Conservation (phyloP, 1,140 invertebrate species). For the Zaprionus capensis region DNA sequence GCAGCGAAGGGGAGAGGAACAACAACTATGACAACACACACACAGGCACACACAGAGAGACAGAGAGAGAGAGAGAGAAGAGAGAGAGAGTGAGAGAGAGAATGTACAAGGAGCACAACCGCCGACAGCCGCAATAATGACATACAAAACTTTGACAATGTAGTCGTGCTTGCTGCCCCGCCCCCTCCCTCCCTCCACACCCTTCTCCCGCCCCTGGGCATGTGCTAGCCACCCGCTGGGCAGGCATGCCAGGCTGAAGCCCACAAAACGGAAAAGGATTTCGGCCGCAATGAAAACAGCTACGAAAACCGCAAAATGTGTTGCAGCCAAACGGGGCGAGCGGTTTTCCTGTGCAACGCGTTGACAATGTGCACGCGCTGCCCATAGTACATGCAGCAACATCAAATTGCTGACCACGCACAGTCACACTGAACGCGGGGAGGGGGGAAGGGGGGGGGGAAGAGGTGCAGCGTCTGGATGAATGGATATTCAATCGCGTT, state of each 20-base stretch:
- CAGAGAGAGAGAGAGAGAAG: not conserved
- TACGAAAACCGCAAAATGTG: conserved; percentile 78
- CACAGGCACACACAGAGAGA: not conserved
- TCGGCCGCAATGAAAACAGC: conserved; percentile 79
- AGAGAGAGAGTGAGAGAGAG: not conserved
- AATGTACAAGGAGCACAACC: conserved; percentile 43
- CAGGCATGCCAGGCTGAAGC: conserved; percentile 15
- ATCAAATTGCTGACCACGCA: conserved; percentile 76
- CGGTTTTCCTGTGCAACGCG: conserved; percentile 12
- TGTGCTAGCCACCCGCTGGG: not conserved
- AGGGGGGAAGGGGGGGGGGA: not conserved
- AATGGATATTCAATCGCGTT: conserved; percentile 71
- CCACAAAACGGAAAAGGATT: conserved; percentile 68
- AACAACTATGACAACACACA: conserved; percentile 25
- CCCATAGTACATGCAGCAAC: conserved; percentile 50
- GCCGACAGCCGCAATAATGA: conserved; percentile 79
- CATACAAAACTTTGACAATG: conserved; percentile 80
- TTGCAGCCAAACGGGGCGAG: conserved; percentile 22
- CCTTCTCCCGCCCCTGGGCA: not conserved
- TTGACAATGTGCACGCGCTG: conserved; percentile 43
- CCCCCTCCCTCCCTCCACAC: not conserved
- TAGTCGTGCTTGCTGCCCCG: conserved; percentile 67
- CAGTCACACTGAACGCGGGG: conserved; percentile 2
- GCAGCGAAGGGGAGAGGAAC: not conserved
- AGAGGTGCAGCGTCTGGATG: conserved; percentile 30